phyloP scores from a whole-genome alignment of 2,113 vertebrate genomes.

The Daubentonia madagascariensis region DNA sequence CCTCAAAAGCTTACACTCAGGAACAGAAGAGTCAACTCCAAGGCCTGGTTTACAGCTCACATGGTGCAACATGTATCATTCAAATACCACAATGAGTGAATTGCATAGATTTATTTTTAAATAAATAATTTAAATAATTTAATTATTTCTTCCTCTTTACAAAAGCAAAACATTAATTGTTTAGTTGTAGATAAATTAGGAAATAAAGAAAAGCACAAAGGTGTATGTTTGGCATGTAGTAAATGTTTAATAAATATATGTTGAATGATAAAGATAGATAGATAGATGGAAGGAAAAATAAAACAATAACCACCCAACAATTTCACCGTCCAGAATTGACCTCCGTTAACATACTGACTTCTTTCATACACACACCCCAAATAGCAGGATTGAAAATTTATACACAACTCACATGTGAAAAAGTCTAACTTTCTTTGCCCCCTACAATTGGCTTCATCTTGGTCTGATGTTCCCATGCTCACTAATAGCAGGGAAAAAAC shows the following conservation, averaged over 20 bases:
- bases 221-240: not conserved
- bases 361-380: not conserved
- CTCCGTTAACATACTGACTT: not conserved
- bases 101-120: not conserved
- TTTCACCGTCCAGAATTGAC: not conserved
- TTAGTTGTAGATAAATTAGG: not conserved
- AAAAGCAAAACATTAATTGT: not conserved
- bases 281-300: not conserved
- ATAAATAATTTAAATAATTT: not conserved
- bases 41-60: not conserved
- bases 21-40: not conserved
- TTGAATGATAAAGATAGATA: not conserved
- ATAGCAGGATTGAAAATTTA: not conserved
- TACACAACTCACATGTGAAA: not conserved
- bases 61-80: not conserved
- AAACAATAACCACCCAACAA: not conserved
- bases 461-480: not conserved
- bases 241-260: not conserved
- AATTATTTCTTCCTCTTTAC: not conserved
- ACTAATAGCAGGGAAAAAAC: not conserved
- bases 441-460: not conserved
- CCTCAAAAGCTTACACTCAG: not conserved
- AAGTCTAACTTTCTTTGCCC: not conserved
- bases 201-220: constrained; percentile 26
- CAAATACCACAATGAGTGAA: not conserved